phyloP scores from a whole-genome alignment of 2,888 invertebrate species.

The Thysanoteuthis rhombus region DNA sequence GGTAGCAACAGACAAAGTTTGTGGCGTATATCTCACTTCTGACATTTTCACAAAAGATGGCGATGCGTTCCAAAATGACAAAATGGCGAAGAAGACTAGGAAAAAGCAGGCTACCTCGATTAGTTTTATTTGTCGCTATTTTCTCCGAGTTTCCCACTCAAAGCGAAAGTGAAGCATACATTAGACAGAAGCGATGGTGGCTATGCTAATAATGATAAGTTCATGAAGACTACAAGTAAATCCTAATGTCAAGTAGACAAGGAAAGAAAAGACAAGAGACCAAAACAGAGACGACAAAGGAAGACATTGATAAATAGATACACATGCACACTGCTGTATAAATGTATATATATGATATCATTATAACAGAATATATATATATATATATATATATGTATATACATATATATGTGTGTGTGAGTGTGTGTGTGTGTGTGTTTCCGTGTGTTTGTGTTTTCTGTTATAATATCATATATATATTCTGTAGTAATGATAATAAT shows the following conservation, averaged over 20 bases:
- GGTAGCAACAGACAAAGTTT: too few relatives aligned
- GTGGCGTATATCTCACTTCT: neutral
- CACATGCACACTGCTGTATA: too few relatives aligned
- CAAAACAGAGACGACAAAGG: neutral
- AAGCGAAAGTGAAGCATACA: neutral
- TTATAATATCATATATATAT: too few relatives aligned
- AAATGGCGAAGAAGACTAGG: neutral
- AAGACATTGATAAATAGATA: neutral
- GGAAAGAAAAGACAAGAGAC: neutral
- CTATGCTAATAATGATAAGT: neutral
- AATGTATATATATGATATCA: too few relatives aligned
- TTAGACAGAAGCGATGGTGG: neutral
- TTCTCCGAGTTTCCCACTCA: neutral
- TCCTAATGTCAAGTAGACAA: neutral
- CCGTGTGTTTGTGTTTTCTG: too few relatives aligned
- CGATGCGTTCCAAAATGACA: neutral
- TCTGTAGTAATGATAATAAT: too few relatives aligned
- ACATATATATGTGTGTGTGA: too few relatives aligned
- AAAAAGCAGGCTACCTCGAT: neutral
- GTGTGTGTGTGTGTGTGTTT: too few relatives aligned
- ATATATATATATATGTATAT: too few relatives aligned
- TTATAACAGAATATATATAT: too few relatives aligned
- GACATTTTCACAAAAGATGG: neutral
- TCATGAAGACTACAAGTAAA: neutral
- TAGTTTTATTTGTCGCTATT: neutral